Base-by-base conservation (phyloP, 2,113 vertebrate genomes). In the Syngnathus scovelli region DNA sequence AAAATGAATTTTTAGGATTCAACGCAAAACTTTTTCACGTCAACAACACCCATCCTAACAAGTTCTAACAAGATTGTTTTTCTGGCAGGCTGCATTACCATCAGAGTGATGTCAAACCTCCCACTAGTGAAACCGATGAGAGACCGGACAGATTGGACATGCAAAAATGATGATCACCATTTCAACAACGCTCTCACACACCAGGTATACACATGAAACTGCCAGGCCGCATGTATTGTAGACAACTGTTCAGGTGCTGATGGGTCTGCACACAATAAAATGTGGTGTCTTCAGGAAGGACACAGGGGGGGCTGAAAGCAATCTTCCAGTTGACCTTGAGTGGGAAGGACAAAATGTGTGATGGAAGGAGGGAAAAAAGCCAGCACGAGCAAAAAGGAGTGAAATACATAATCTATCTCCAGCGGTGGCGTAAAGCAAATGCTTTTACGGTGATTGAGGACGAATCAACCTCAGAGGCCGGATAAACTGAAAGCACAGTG, bases 291-390 rank as follows among this genome's bases (percentile, higher is more conserved):
- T 44, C 19, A 61, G 41, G 59, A 70, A 81, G 84, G 85, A 85
- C 82, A 84, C 88, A 76, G 79, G 87, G 79, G 87, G 85, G 86
- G 82, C 82, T 85, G 82, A 87, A 90, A 88, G 87, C 87, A 90
- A 88, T 88, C 85, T 90, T 86, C 83, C 77, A 41, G 62, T 82
- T 86, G 87, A 88, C 88, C 88, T 90, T 90, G 86, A 89, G 77
- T 68, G 66, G 75, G 54, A 79, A 82, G 85, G 87, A 87, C 78
- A 82, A 83, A 86, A 76, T 55, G 62, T 21, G 68, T 76, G 79
- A 71, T 67, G 77, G 69, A 66, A 74, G 61, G 37, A 46, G 21
- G 59, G 52, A 61, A 69, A 72, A 72, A 74, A 37, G 11, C 39
- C 71, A 73, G 76, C 71, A 81, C 33, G 56, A 78, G 69, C 56